These are phyloP conservation scores for Heliothis subflexa DNA, from an alignment of 1,140 invertebrate species.

Conservation along the genomic window DNA sequence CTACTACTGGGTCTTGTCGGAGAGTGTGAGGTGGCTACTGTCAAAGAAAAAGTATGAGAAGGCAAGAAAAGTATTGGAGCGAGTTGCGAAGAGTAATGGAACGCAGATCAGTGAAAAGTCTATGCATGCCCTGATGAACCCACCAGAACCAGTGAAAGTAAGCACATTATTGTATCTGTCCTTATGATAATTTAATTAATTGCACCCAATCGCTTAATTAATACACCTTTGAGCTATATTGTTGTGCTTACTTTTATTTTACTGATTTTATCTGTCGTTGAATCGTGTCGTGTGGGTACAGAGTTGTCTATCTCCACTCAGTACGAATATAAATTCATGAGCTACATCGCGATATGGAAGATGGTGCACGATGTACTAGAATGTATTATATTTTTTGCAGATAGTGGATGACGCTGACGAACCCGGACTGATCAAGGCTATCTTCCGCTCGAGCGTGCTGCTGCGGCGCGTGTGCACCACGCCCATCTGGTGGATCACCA, in stretches of 20 bases:
- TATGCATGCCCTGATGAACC: constrained; percentile 78
- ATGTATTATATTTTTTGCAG: neutral
- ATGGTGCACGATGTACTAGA: no score
- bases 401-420: neutral
- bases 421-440: constrained; percentile 81
- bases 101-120: constrained; percentile 86
- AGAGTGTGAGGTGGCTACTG: constrained; percentile 91
- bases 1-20: constrained; percentile 88
- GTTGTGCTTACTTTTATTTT: no score
- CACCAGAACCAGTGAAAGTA: constrained; percentile 25
- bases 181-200: no score
- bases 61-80: constrained; percentile 87
- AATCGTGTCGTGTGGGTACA: no score
- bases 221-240: no score
- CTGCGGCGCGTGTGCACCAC: constrained; percentile 89
- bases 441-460: constrained; percentile 87
- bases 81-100: constrained; percentile 90
- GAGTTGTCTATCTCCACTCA: no score
- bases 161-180: neutral
- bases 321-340: no score
- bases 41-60: constrained; percentile 89
- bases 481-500: constrained; percentile 91
- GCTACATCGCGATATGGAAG: no score
- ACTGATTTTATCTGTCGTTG: no score
- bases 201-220: neutral